Conservation (phyloP, 2,888 invertebrate species). For the Allygus modestus region DNA sequence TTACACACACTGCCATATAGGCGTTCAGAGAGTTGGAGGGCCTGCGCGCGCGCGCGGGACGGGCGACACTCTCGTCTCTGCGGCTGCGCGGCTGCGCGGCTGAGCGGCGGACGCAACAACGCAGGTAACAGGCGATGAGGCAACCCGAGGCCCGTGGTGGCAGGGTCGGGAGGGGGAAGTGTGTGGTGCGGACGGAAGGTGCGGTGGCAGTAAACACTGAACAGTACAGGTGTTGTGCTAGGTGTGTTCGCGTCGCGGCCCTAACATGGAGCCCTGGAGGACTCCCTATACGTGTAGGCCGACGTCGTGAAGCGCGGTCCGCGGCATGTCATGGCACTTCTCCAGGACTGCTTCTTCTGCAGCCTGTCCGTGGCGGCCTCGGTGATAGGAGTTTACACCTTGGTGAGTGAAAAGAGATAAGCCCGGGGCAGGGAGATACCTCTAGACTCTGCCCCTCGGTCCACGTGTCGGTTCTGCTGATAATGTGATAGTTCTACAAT, state of each 20-base stretch:
- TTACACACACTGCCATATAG: too few species aligned
- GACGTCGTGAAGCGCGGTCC: too few species aligned
- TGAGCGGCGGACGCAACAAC: neutral
- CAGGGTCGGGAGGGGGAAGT: neutral
- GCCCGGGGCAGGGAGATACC: neutral
- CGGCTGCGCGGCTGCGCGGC: neutral
- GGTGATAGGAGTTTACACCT: conserved; percentile 75
- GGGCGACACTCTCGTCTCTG: too few species aligned
- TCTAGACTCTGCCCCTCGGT: neutral
- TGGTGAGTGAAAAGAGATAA: conserved; percentile 73
- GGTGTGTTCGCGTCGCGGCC: conserved; percentile 6
- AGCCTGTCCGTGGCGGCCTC: conserved; percentile 75
- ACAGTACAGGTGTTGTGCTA: conserved; percentile 41
- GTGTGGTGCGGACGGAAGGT: too few species aligned
- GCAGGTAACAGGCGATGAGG: conserved; percentile 11
- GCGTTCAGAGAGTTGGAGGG: too few species aligned
- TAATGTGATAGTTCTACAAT: too few species aligned
- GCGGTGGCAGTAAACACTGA: neutral
- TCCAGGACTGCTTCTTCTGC: conserved; percentile 75
- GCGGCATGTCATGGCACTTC: conserved; percentile 72
- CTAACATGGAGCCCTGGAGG: conserved; percentile 5
- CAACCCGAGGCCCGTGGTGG: neutral
- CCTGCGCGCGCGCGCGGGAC: too few species aligned
- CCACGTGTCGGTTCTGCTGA: neutral
- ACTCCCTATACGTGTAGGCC: neutral